Evolutionary conservation across 2,888 invertebrate genomes (phyloP).

Genomic region (Drosophila fulvimacula): DNA sequence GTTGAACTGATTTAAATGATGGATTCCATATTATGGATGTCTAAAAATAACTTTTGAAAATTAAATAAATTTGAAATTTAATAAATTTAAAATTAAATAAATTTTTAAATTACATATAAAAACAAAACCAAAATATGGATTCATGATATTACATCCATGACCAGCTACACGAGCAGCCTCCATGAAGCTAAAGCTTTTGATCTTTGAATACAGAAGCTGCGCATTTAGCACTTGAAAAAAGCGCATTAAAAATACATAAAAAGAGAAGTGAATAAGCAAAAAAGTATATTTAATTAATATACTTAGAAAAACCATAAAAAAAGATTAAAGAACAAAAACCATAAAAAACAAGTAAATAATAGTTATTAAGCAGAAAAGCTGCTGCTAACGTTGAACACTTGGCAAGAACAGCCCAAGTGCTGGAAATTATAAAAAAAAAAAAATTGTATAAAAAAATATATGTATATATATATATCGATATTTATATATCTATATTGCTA

Average conservation of each 20-base stretch:
- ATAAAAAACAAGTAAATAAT: slow-evolving; percentile 9
- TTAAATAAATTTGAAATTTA: too few relatives aligned
- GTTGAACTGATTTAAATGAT: too few relatives aligned
- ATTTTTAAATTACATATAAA: too few relatives aligned
- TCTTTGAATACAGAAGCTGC: background rate
- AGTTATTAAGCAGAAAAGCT: slow-evolving; percentile 12
- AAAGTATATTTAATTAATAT: background rate
- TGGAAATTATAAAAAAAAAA: background rate
- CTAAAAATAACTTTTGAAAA: too few relatives aligned
- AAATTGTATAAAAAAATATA: background rate
- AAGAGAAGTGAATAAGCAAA: slow-evolving; percentile 5
- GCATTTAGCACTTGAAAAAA: background rate
- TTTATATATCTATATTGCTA: background rate
- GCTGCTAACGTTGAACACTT: slow-evolving; percentile 23
- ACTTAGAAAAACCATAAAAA: slow-evolving; percentile 2
- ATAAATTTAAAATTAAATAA: too few relatives aligned
- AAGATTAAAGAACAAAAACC: background rate
- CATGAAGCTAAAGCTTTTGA: background rate
- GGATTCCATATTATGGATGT: too few relatives aligned
- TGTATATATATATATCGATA: background rate
- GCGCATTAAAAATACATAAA: background rate
- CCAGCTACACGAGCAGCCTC: background rate
- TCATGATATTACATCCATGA: background rate
- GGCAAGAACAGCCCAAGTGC: slow-evolving; percentile 21
- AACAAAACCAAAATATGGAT: background rate